Evolutionary conservation across 2,797 vertebrate species (phyloP), one percentile per base, ranked within the genome.

Genomic region (Florisuga fusca): DNA sequence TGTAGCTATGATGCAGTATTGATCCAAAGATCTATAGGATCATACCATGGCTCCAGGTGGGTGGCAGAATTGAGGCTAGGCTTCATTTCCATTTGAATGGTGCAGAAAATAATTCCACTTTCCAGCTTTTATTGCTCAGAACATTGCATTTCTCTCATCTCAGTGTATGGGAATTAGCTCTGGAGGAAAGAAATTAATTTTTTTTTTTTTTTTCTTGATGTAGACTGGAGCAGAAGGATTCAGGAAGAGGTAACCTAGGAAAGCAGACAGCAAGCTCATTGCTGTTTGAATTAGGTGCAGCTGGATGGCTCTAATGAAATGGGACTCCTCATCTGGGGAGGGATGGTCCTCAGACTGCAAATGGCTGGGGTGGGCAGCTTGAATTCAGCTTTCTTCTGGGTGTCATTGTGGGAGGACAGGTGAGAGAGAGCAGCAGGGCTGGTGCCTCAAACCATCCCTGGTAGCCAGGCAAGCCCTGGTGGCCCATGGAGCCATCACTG

Each of bases 41-140:
- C 87, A 75, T 94, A 96, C 84, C 71, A 92, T 72, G 69, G 90
- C 95, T 94, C 92, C 94, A 96, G 94, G 94, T 97, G 92, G 96
- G 95, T 96, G 95, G 93, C 71, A 89, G 94, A 93, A 94, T 74
- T 93, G 94, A 95, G 64, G 66, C 69, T 69, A 81, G 78, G 84
- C 92, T 96, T 97, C 95, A 97, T 97, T 97, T 97, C 96, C 83
- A 97, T 97, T 87, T 96, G 96, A 97, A 97, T 95, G 89, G 95
- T 73, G 90, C 74, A 77, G 94, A 96, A 97, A 96, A 95, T 93
- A 95, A 97, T 94, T 95, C 94, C 46, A 41, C 84, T 95, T 87
- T 89, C 92, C 57, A 72, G 93, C 89, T 94, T 94, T 92, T 96
- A 91, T 93, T 85, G 94, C 93, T 95, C 87, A 92, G 90, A 95